Evolutionary conservation across 2,113 vertebrate genomes (phyloP), one percentile per base, ranked within the genome.

Genomic region (Nettapus auritus): DNA sequence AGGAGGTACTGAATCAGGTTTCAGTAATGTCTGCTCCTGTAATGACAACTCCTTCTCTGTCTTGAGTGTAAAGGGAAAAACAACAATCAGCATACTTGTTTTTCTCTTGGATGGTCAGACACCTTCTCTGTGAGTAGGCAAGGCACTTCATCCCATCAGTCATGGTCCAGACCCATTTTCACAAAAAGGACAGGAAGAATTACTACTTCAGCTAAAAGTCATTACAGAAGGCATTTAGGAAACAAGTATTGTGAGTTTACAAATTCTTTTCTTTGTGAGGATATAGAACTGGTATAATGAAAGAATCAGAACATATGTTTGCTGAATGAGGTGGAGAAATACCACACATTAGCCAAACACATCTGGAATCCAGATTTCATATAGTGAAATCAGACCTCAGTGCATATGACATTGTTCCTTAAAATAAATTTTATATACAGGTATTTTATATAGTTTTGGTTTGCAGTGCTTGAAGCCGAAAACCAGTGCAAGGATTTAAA

Each of bases 331-430:
- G 21, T 57, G 86, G 53, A 84, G 44, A 82, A 85, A 21, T 73
- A 71, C 15, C 60, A 82, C 25, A 63, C 44, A 36, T 34, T 76
- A 25, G 5, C 28, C 20, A 62, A 44, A 82, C 31, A 92, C 91
- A 95, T 94, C 94, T 95, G 91, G 91, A 89, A 71, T 69, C 69
- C 94, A 96, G 91, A 95, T 17, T 57, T 82, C 46, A 44, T 34
- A 50, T 19, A 56, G 14, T 66, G 23, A 95, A 69, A 82, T 92
- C 34, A 82, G 62, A 44, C 15, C 29, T 64, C 8, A 69, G 15
- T 29, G 48, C 93, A 44, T 66, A 89, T 48, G 68, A 40, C 16
- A 73, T 40, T 1, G 2, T 80, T 91, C 46, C 50, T 94, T 90
- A 80, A 89, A 71, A 78, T 75, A 78, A 66, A 62, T 86, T 92